phyloP scores from a whole-genome alignment of 2,797 vertebrate genomes.

The Fringilla coelebs region DNA sequence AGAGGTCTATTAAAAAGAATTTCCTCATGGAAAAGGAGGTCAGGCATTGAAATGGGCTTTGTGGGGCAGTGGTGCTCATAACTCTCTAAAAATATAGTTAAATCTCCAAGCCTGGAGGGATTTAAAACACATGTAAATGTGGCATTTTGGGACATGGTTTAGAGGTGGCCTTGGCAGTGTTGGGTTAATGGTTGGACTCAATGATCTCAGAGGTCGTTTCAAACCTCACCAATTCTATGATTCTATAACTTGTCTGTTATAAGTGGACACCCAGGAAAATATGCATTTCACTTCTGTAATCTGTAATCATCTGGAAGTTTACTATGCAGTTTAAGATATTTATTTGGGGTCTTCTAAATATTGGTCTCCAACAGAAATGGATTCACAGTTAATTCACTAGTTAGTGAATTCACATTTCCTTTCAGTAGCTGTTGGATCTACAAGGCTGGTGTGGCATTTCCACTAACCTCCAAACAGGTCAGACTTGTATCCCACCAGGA shows the following conservation, averaged over 20 bases:
- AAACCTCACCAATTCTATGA: accelerated
- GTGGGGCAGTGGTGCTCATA: not conserved
- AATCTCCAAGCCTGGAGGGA: not conserved
- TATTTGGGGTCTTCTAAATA: not conserved
- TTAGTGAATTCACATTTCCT: not conserved
- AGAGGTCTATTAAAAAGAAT: not conserved
- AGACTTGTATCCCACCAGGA: not conserved
- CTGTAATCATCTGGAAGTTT: not conserved
- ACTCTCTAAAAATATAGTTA: not conserved
- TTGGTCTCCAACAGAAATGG: not conserved
- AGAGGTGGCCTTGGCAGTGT: not conserved
- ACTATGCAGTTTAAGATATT: not conserved
- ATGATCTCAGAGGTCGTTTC: not conserved
- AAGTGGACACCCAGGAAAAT: not conserved
- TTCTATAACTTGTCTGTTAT: not conserved
- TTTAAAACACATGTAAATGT: not conserved
- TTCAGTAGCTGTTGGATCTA: not conserved
- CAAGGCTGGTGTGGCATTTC: not conserved
- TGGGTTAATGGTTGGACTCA: accelerated
- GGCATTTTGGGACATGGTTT: not conserved
- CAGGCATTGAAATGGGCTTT: not conserved
- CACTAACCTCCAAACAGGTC: not conserved
- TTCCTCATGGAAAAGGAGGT: not conserved
- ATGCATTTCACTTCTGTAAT: not conserved
- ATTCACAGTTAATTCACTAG: not conserved